Conservation (phyloP, 2,888 invertebrate species). For the Sthenelais limicola region DNA sequence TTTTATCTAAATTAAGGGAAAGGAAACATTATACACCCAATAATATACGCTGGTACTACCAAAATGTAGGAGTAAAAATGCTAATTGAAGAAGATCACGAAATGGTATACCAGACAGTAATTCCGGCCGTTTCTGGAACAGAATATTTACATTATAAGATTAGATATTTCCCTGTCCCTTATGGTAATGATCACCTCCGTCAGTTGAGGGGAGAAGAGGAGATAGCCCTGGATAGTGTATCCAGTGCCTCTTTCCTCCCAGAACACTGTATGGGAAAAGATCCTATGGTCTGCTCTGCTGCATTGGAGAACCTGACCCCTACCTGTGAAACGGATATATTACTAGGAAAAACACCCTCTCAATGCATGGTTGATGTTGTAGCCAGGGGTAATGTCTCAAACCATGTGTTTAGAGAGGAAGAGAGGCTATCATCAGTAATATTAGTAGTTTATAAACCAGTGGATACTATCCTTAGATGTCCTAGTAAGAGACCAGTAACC, state of each 20-base stretch:
- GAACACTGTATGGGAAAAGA: background rate
- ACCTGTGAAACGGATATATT: background rate
- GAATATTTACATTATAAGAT: background rate
- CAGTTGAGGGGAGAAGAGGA: background rate
- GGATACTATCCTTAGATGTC: too few relatives aligned
- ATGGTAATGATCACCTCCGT: background rate
- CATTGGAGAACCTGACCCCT: background rate
- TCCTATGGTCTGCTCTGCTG: background rate
- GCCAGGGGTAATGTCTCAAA: too few relatives aligned
- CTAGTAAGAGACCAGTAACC: too few relatives aligned
- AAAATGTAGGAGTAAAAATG: background rate
- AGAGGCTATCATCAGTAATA: too few relatives aligned
- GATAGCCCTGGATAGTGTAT: background rate
- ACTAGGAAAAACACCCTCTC: too few relatives aligned
- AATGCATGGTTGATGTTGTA: too few relatives aligned
- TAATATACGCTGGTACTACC: background rate
- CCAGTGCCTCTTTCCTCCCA: background rate
- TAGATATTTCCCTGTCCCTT: background rate
- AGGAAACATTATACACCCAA: background rate
- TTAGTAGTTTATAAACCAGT: too few relatives aligned
- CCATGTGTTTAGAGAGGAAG: too few relatives aligned
- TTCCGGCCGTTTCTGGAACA: background rate
- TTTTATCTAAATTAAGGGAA: background rate
- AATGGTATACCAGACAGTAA: background rate
- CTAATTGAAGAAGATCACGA: background rate